Conservation (phyloP, 1,140 invertebrate genomes). For the Maniola jurtina region DNA sequence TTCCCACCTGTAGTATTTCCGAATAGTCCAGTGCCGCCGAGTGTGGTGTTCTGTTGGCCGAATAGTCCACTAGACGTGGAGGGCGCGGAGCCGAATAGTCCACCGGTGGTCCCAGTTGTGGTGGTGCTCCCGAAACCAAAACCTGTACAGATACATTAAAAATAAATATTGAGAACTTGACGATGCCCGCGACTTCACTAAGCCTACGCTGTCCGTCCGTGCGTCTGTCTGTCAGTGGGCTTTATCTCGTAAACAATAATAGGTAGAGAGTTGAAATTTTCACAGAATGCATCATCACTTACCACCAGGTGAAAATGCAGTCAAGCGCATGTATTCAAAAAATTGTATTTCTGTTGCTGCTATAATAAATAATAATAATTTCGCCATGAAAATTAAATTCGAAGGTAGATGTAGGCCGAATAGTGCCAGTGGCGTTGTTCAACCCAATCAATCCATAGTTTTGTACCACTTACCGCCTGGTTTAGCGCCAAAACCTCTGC, state of each 20-base stretch:
- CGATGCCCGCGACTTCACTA: no score
- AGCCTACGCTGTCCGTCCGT: no score
- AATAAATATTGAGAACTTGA: neutral
- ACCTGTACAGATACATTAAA: slow-evolving; percentile 30
- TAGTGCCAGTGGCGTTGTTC: slow-evolving; percentile 40
- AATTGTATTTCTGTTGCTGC: no score
- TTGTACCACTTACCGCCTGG: slow-evolving; percentile 67
- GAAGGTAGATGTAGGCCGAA: no score
- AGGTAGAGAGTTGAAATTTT: no score
- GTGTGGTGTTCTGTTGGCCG: slow-evolving; percentile 80
- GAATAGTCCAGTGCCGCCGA: slow-evolving; percentile 79
- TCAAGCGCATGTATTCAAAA: no score
- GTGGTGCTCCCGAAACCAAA: slow-evolving; percentile 64
- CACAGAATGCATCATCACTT: no score
- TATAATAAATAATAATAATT: no score
- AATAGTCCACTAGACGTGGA: slow-evolving; percentile 79
- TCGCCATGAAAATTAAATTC: no score
- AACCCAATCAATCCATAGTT: slow-evolving; percentile 58
- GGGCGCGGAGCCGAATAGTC: slow-evolving; percentile 75
- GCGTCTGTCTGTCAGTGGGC: no score
- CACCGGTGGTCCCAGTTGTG: slow-evolving; percentile 49
- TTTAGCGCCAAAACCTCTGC: slow-evolving; percentile 79
- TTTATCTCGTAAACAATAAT: no score
- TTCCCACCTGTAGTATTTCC: slow-evolving; percentile 78
- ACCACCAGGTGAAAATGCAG: no score